Base-by-base conservation (phyloP, 2,888 invertebrate species). In the Conus canariensis region DNA sequence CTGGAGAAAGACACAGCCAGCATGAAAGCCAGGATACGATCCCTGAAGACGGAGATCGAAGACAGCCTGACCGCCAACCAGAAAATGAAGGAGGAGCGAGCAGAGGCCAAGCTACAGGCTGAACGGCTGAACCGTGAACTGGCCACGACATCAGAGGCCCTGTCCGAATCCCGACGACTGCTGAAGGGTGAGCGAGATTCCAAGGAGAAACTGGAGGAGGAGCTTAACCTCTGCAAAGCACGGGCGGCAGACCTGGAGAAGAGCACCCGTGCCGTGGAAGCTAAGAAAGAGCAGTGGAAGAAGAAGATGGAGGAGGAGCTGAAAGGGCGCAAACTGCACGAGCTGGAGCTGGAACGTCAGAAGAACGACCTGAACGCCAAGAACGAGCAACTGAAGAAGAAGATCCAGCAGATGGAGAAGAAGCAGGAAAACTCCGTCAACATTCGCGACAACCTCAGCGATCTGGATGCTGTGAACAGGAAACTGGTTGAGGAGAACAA, bases 401-500 rank as follows among this genome's bases (percentile, higher is more conserved):
- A 82, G 88, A 19, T 94, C 30, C 92, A 90, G 85, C 91, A 93
- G 58, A 83, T 94, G 10, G 94, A 95, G 86, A 92, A 93, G 60
- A 93, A 94, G 12, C 92, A 93, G 59, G 92, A 92, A 58, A 92
- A 93, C 16, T 85, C 89, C 82, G 70, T 80, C 70, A 90, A 86
- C 12, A 60, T 14, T 1, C 67, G 88, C 45, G 64, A 77, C 45
- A 88, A 83, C 60, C 25, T 74, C 14, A 60, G 77, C 8, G 91
- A 93, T 9, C 22, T 91, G 22, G 90, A 90, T 58, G 85, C 60
- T 16, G 60, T 87, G 67, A 92, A 90, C 87, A 90, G 77, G 56
- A 90, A 90, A 86, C 88, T 92, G 22, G 77, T 74, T 9, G 92
- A 91, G 9, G 91, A 91, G 60, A 93, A 93, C 88, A 91, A 91